Percentiles rank a stretch among this genome's conserved stretches.
Evolutionary conservation across 2,113 vertebrate genomes (phyloP).

Genomic region (Tychaedon coryphoeus): DNA sequence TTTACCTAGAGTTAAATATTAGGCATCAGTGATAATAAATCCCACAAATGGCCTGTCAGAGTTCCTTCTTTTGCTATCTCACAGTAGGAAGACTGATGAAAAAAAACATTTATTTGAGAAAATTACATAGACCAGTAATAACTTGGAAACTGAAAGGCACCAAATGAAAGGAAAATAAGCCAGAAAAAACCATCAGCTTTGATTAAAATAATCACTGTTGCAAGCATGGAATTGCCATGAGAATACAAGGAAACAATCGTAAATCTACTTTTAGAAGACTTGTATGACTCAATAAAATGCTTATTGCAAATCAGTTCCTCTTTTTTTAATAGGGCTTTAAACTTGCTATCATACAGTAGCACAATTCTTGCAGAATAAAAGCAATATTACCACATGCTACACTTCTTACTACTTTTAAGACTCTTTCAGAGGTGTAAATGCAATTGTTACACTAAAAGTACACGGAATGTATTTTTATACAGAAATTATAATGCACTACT

Average conservation of each 20-base stretch:
- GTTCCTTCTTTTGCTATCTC: not conserved
- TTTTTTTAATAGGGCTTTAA: not conserved
- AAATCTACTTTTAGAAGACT: not conserved
- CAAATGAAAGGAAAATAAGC: not conserved
- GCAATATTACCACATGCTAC: not conserved
- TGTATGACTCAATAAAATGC: slow-evolving; percentile 4
- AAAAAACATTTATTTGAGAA: not conserved
- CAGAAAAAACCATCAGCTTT: not conserved
- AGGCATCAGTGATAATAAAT: not conserved
- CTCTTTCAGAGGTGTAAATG: not conserved
- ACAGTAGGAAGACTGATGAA: not conserved
- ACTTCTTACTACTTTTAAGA: not conserved
- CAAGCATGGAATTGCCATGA: not conserved
- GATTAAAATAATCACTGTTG: not conserved
- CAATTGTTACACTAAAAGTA: not conserved
- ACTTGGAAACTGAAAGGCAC: not conserved
- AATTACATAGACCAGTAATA: not conserved
- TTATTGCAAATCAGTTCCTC: slow-evolving; percentile 27
- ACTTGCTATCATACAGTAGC: not conserved
- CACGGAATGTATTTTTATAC: not conserved
- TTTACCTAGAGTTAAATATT: slow-evolving; percentile 4
- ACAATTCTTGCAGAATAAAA: not conserved
- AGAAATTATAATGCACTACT: not conserved
- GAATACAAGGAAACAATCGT: not conserved
- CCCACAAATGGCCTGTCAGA: not conserved